Percentiles rank a stretch among this genome's conserved stretches.
Evolutionary conservation across 2,888 invertebrate species (phyloP).

Genomic region (Aporophyla lueneburgensis): DNA sequence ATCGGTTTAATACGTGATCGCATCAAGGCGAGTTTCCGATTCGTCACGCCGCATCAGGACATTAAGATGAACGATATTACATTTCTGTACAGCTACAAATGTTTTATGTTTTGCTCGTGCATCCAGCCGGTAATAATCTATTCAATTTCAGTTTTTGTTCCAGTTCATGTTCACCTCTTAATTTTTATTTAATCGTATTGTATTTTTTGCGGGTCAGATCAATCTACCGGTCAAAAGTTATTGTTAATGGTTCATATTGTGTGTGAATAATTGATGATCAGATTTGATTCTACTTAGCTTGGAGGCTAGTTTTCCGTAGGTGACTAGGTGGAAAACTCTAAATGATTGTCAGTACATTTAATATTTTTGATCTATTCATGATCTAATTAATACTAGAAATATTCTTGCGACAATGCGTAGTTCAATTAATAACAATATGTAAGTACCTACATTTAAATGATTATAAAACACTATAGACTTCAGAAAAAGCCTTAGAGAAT

Average conservation of each 20-base stretch:
- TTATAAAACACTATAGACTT: slow-evolving; percentile 22
- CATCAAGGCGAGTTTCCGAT: slow-evolving; percentile 80
- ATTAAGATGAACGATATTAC: slow-evolving; percentile 67
- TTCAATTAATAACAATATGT: slow-evolving; percentile 21
- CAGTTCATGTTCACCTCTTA: slow-evolving; percentile 33
- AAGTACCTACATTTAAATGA: slow-evolving; percentile 8
- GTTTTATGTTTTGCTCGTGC: slow-evolving; percentile 48
- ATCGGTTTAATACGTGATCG: slow-evolving; percentile 76
- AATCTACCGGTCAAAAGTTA: slow-evolving; percentile 41
- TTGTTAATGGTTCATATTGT: slow-evolving; percentile 13
- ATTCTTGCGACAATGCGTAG: slow-evolving; percentile 16
- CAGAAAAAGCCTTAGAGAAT: slow-evolving; percentile 13
- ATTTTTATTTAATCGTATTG: slow-evolving; percentile 50
- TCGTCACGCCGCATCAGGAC: slow-evolving; percentile 77
- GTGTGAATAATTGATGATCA: slow-evolving; percentile 13
- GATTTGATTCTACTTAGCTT: neutral
- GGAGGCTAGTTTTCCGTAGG: neutral
- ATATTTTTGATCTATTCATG: slow-evolving; percentile 3
- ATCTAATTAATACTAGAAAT: slow-evolving; percentile 15
- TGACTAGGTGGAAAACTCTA: slow-evolving; percentile 1
- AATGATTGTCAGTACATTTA: slow-evolving; percentile 6
- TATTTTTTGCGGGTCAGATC: slow-evolving; percentile 43
- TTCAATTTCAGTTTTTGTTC: slow-evolving; percentile 47
- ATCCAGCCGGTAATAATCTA: slow-evolving; percentile 48
- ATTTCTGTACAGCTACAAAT: slow-evolving; percentile 56